These are phyloP conservation scores for Callinectes sapidus DNA, from an alignment of 2,888 invertebrate genomes.

Conservation along the genomic window DNA sequence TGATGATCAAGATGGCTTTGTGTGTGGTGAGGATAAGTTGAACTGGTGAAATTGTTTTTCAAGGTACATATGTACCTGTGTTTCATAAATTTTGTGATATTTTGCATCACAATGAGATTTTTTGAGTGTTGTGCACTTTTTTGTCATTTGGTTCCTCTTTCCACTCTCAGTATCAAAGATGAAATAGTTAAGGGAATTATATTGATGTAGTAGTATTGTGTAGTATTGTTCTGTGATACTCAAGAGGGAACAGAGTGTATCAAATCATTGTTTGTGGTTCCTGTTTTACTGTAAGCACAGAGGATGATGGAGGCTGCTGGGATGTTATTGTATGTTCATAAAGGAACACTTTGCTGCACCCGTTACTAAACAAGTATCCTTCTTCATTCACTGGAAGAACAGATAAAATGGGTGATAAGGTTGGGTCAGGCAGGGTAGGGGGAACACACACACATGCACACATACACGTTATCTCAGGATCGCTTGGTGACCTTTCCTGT, in stretches of 20 bases:
- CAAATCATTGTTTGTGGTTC: neutral
- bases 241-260: neutral
- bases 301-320: neutral
- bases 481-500: neutral
- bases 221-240: slow-evolving; percentile 13
- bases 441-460: neutral
- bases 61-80: slow-evolving; percentile 5
- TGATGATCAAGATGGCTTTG: slow-evolving; percentile 3
- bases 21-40: slow-evolving; percentile 24
- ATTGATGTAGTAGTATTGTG: neutral
- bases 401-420: neutral
- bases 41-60: neutral
- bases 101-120: slow-evolving; percentile 6
- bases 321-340: neutral
- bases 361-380: neutral
- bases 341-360: neutral
- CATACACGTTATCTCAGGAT: neutral
- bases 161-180: neutral
- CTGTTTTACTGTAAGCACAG: neutral
- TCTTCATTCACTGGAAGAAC: neutral
- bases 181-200: neutral
- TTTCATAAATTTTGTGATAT: neutral
- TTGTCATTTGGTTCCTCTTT: neutral
- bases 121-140: slow-evolving; percentile 33
- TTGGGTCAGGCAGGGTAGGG: neutral